phyloP scores from a whole-genome alignment of 2,113 vertebrate species.

The Trachemys scripta region DNA sequence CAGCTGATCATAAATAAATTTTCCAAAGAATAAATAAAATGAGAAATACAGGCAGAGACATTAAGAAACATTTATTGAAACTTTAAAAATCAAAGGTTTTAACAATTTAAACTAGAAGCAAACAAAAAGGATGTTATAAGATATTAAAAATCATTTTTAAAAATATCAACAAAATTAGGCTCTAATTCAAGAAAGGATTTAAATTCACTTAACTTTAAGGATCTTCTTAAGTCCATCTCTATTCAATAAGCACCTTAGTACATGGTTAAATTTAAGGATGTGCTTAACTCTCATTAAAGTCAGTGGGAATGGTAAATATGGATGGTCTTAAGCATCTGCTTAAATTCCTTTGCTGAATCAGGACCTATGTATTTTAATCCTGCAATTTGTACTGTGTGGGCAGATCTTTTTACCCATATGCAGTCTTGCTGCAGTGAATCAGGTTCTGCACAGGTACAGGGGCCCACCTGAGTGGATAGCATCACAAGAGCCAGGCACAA shows the following conservation, averaged over 20 bases:
- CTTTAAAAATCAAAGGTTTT: not conserved
- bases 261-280: not conserved
- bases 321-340: not conserved
- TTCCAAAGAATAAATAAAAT: not conserved
- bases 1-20: not conserved
- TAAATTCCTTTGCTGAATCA: not conserved
- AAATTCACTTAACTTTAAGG: not conserved
- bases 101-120: not conserved
- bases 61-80: not conserved
- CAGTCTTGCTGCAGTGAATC: not conserved
- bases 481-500: not conserved
- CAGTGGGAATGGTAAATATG: not conserved
- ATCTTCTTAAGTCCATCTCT: not conserved
- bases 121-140: accelerated
- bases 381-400: not conserved
- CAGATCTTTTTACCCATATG: not conserved
- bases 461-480: not conserved
- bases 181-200: not conserved
- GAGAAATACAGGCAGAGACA: not conserved
- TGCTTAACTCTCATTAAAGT: not conserved
- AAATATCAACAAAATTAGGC: not conserved
- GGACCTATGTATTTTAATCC: not conserved
- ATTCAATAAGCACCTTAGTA: not conserved
- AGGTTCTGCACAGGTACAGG: not conserved
- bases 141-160: not conserved